Base-by-base conservation (phyloP, 2,113 vertebrate genomes). In the Catharus bicknelli region DNA sequence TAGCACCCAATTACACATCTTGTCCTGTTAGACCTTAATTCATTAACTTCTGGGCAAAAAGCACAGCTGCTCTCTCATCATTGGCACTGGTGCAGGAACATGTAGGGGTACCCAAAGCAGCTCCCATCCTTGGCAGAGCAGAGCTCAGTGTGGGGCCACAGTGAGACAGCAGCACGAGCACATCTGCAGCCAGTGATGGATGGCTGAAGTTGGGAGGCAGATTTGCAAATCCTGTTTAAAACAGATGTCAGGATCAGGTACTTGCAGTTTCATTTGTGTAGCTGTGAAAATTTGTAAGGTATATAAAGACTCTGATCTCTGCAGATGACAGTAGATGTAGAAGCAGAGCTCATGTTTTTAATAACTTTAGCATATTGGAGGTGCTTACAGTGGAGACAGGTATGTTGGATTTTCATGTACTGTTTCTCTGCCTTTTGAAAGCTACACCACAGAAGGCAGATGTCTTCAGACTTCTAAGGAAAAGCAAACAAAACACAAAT, bases 401-500 rank as follows among this genome's bases (percentile, higher is more conserved):
- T 34, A 4, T 2, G 15, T 27, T 68, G 47, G 40, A 29, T 86
- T 86, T 89, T 63, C 45, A 48, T 45, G 23, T 40, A 12, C 22
- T 59, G 55, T 43, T 77, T 61, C 66, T 81, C 15, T 86, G 76
- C 36, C 43, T 81, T 83, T 63, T 70, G 59, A 78, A 69, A 74
- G 40, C 29, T 62, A 9, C 29, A 76, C 30, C 63, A 69, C 16
- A 1, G 82, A 61, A 61, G 42, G 58, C 51, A 80, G 32, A 18
- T 90, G 43, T 59, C 45, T 78, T 73, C 66, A 58, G 64, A 17
- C 51, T 91, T 73, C 32, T 88, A 55, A 91, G 70, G 47, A 70
- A 89, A 81, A 86, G 42, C 59, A 88, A 90, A 73, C 68, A 85
- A 83, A 93, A 57, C n/a, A 43, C 15, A 54, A 79, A 67, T n/a